A percentile compares a stretch with the other conserved stretches of the same genome.
These are phyloP conservation scores for Ivindomyrus marchei DNA, from an alignment of 2,113 vertebrate species.

Conservation along the genomic window DNA sequence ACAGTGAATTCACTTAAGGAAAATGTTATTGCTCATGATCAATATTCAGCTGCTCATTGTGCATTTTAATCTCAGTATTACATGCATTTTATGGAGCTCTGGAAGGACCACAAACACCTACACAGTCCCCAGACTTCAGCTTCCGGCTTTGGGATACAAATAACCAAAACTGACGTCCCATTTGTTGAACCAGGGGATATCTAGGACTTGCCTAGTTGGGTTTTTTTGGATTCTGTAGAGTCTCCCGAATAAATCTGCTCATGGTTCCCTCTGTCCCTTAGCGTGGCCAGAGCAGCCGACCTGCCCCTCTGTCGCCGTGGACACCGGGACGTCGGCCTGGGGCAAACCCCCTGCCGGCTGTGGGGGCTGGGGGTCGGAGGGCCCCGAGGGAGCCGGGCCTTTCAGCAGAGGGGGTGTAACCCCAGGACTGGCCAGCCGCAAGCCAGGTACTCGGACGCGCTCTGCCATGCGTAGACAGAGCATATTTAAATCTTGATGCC, in stretches of 20 bases:
- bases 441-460: slow-evolving; percentile 69
- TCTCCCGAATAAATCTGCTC: not conserved
- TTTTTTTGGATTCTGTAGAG: not conserved
- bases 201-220: not conserved
- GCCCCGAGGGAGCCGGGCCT: slow-evolving; percentile 61
- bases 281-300: slow-evolving; percentile 86
- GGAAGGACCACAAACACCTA: not conserved
- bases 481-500: not conserved
- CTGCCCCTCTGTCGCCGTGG: slow-evolving; percentile 70
- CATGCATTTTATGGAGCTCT: not conserved
- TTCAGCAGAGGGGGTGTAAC: slow-evolving; percentile 73
- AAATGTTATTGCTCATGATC: not conserved
- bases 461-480: not conserved
- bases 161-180: not conserved
- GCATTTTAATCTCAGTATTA: not conserved
- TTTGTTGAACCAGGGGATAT: not conserved
- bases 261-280: slow-evolving; percentile 28
- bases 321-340: slow-evolving; percentile 92
- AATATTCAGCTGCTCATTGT: not conserved
- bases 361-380: slow-evolving; percentile 77
- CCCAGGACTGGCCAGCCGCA: slow-evolving; percentile 80
- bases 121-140: not conserved
- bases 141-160: not conserved
- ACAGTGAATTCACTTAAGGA: not conserved
- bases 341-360: slow-evolving; percentile 72